Evolutionary conservation across 2,888 invertebrate genomes (phyloP).

Genomic region (Frankliniella fusca): DNA sequence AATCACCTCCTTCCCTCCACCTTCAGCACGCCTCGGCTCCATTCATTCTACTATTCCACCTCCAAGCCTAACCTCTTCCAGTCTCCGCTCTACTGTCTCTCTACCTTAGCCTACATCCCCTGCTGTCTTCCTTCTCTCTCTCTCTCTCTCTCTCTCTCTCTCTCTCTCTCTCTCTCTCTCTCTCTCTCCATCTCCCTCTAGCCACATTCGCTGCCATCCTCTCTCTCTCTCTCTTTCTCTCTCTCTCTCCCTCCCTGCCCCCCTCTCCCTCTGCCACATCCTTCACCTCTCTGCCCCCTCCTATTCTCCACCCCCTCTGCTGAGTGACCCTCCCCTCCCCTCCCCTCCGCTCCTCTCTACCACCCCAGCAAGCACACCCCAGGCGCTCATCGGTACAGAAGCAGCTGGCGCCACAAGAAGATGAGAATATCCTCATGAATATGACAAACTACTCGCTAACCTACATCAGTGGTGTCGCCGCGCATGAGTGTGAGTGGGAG

Average conservation of each 20-base stretch:
- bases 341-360: neutral
- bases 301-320: neutral
- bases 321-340: neutral
- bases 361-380: neutral
- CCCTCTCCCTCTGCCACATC: neutral
- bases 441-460: neutral
- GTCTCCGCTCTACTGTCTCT: no score
- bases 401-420: neutral
- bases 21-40: no score
- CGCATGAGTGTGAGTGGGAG: no score
- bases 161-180: no score
- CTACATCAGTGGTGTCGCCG: no score
- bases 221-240: neutral
- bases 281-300: no score
- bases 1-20: no score
- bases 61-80: no score
- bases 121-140: no score
- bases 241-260: no score
- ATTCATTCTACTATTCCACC: no score
- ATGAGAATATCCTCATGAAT: neutral
- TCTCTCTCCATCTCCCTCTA: neutral
- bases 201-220: neutral
- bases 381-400: constrained; percentile 1
- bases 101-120: no score
- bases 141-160: neutral